phyloP scores from a whole-genome alignment of 2,888 invertebrate species.

The Pandemis corylana region DNA sequence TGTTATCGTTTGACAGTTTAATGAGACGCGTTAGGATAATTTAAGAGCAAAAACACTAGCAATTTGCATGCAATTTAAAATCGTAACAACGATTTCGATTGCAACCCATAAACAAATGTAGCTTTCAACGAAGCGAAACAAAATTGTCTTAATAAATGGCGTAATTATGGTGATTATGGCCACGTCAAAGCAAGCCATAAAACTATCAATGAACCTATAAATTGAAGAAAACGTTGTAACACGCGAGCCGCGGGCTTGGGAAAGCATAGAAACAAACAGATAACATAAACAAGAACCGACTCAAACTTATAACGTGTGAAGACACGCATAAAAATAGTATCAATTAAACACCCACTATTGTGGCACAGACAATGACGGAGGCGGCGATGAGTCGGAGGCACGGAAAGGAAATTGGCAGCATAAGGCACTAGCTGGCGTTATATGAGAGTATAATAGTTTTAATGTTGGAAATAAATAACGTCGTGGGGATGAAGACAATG shows the following conservation, averaged over 20 bases:
- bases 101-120: constrained; percentile 47
- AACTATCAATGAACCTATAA: constrained; percentile 73
- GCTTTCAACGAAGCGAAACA: constrained; percentile 52
- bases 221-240: constrained; percentile 66
- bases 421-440: constrained; percentile 62
- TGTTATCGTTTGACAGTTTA: neutral
- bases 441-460: constrained; percentile 79
- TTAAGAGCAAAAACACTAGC: neutral
- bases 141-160: constrained; percentile 65
- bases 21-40: neutral
- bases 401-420: constrained; percentile 72
- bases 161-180: constrained; percentile 68
- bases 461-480: constrained; percentile 80
- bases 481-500: constrained; percentile 77
- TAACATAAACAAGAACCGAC: constrained; percentile 59
- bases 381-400: constrained; percentile 72
- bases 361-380: constrained; percentile 67
- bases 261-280: constrained; percentile 65
- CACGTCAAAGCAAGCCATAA: constrained; percentile 68
- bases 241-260: constrained; percentile 64
- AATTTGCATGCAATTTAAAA: constrained; percentile 25
- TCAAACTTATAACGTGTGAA: constrained; percentile 67
- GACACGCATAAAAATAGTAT: constrained; percentile 70
- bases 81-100: constrained; percentile 8
- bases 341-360: constrained; percentile 71